Base-by-base conservation (phyloP, 2,888 invertebrate genomes). In the Lepidochrysops patricia region DNA sequence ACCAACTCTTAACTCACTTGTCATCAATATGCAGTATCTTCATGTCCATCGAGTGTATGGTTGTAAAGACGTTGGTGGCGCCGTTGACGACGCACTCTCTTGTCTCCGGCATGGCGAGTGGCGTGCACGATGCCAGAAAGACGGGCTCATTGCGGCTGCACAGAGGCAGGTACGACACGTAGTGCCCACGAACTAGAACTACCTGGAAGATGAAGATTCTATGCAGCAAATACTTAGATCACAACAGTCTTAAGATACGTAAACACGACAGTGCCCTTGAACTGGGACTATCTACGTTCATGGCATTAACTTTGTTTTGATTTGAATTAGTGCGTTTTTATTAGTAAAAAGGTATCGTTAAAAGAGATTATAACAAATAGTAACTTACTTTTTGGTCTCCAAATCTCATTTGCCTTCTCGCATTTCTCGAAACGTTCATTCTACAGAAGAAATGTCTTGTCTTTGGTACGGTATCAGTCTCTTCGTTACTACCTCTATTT, bases 401-500 rank as follows among this genome's bases (percentile, higher is more conserved):
- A 84, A 98, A 98, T 84, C 98, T 93, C 93, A 98, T 96, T 89
- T 99, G 99, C 73, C 99, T 90, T 73, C 98, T 93, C 49, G 98
- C 97, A 88, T 98, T 98, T 80, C 98, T 93, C 50, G 98, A 98
- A 63, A 99, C 98, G 87, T 99, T 99, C 95, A 99, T 98, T 72
- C 98, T 94, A 90, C 99, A 99, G 75, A 99, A 94, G 90, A 99
- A 99, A 84, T 98, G 92, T 74, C 97, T 86, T 77, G 80, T 87
- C 84, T 90, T 89, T 85, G 88, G 89, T 90, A 85, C 90, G 80
- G 84, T 84, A 74, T 89, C 89, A 82, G 87, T 85, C 81, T 89
- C 87, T 69, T 84, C 85, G 66, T 85, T 87, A 60, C 76, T 76
- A 0, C 83, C 84, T 75, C 94, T 90, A 75, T 94, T 95, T 70